Evolutionary conservation across 2,113 vertebrate species (phyloP).

Genomic region (Marmota flaviventris): DNA sequence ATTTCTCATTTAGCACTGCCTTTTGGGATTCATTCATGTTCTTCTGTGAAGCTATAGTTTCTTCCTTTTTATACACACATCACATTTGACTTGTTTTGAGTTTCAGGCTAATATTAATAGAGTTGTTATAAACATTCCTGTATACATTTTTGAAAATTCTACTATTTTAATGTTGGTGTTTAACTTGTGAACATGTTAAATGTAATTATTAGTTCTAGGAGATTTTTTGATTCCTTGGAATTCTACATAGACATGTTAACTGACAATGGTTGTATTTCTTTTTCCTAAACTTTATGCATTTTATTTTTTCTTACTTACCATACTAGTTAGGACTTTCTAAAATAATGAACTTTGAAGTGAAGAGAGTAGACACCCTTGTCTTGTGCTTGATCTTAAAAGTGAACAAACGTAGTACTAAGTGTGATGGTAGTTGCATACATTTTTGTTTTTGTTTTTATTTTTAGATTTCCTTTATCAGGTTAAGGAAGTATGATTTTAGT

Average conservation of each 20-base stretch:
- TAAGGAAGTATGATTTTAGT: neutral
- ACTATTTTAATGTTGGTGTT: neutral
- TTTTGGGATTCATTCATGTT: neutral
- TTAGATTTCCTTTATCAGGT: neutral
- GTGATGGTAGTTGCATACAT: neutral
- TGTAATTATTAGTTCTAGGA: neutral
- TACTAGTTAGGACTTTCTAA: neutral
- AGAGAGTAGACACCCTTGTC: neutral
- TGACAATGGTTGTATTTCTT: neutral
- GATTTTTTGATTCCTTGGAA: neutral
- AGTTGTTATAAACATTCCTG: neutral
- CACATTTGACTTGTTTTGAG: neutral
- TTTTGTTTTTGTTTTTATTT: neutral
- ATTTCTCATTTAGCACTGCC: neutral
- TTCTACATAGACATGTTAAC: neutral
- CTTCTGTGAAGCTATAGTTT: neutral
- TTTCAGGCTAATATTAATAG: neutral
- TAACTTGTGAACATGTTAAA: neutral
- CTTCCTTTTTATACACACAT: neutral
- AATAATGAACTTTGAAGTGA: neutral
- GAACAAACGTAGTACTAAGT: neutral
- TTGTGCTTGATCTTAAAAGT: neutral
- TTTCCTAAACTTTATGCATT: neutral
- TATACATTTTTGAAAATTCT: neutral
- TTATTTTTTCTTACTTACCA: neutral